Evolutionary conservation across 1,140 invertebrate genomes (phyloP).

Genomic region (Eurosta solidaginis): DNA sequence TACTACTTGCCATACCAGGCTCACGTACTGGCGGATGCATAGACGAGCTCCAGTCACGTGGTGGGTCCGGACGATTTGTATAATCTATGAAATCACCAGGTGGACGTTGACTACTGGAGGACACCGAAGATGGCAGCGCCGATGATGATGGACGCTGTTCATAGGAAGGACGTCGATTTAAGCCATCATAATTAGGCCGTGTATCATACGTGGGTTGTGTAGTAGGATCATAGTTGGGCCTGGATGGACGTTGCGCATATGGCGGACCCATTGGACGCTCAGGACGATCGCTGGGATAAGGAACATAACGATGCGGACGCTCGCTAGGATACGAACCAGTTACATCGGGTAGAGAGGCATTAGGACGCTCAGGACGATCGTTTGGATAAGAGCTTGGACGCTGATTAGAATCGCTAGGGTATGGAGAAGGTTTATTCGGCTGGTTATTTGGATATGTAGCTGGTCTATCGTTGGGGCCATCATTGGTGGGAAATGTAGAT

Average conservation of each 20-base stretch:
- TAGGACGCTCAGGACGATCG: slow-evolving; percentile 15
- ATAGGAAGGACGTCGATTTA: slow-evolving; percentile 25
- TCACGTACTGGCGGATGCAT: slow-evolving; percentile 4
- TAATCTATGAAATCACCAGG: slow-evolving; percentile 46
- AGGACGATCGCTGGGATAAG: not conserved
- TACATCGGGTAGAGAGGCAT: not conserved
- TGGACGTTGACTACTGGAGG: not conserved
- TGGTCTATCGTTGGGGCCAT: slow-evolving; percentile 7
- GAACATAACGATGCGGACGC: not conserved
- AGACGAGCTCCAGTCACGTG: slow-evolving; percentile 34
- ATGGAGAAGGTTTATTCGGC: not conserved
- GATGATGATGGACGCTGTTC: slow-evolving; percentile 43
- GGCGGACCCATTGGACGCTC: not conserved
- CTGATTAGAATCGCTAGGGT: slow-evolving; percentile 24
- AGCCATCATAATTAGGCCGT: slow-evolving; percentile 23
- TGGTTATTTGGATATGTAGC: not conserved
- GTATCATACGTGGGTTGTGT: slow-evolving; percentile 1
- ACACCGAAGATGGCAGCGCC: not conserved
- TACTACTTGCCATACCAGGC: not conserved
- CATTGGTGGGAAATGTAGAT: not conserved
- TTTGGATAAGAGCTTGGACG: not conserved
- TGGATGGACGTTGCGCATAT: not conserved
- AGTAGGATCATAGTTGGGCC: slow-evolving; percentile 36
- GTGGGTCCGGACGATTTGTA: slow-evolving; percentile 53
- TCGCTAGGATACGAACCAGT: not conserved